These are phyloP conservation scores for Rhynchomys soricoides DNA, from an alignment of 2,113 vertebrate genomes.

Conservation along the genomic window DNA sequence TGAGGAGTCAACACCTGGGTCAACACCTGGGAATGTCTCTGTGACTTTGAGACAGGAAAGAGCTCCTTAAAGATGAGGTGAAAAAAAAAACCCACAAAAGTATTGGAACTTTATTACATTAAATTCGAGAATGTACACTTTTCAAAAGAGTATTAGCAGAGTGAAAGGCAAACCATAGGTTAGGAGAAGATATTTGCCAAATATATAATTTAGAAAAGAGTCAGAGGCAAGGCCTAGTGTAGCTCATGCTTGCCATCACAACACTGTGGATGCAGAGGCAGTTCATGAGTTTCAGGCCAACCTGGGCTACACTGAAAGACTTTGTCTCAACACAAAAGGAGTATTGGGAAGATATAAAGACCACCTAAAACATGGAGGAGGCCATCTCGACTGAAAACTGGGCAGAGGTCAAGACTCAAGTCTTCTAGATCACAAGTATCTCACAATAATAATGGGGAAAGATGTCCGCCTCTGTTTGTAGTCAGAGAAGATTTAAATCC, in stretches of 20 bases:
- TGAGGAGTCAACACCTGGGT: background rate
- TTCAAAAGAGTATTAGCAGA: background rate
- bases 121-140: conserved; percentile 26
- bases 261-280: background rate
- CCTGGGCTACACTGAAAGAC: background rate
- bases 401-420: background rate
- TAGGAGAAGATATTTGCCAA: conserved; percentile 43
- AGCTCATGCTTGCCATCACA: background rate
- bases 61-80: conserved; percentile 39
- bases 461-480: background rate
- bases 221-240: background rate
- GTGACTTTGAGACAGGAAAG: background rate
- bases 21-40: background rate
- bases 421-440: background rate
- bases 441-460: background rate
- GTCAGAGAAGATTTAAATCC: background rate
- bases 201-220: background rate
- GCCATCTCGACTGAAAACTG: background rate
- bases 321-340: background rate
- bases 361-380: background rate
- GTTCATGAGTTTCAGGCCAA: background rate
- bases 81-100: background rate
- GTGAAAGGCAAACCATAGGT: background rate
- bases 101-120: conserved; percentile 33
- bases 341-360: background rate